phyloP scores from a whole-genome alignment of 2,888 invertebrate genomes.

The Tipula vernalis region DNA sequence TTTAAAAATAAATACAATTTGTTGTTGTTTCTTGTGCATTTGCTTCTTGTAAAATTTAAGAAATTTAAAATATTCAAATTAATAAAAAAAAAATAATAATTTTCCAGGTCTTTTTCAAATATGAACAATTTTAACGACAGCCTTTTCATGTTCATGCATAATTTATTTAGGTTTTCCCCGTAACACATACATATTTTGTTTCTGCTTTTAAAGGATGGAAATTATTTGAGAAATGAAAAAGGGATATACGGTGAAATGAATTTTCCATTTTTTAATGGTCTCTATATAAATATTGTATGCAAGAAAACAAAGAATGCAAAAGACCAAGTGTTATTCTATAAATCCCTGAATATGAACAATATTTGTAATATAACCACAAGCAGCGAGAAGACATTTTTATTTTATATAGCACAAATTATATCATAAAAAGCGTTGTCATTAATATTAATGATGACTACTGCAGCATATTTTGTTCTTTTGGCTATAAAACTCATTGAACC shows the following conservation, averaged over 20 bases:
- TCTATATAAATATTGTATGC: neutral
- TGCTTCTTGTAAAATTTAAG: neutral
- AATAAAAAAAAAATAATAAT: neutral
- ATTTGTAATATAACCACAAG: neutral
- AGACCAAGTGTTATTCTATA: neutral
- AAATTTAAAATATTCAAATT: neutral
- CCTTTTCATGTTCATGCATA: constrained; percentile 37
- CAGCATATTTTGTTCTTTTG: neutral
- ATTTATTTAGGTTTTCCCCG: constrained; percentile 20
- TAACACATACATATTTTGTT: neutral
- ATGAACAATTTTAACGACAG: constrained; percentile 21
- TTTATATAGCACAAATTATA: neutral
- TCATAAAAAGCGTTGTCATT: neutral
- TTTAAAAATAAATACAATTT: neutral
- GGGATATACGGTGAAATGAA: neutral
- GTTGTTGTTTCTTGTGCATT: neutral
- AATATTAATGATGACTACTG: neutral
- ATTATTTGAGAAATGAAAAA: neutral
- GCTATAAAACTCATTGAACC: neutral
- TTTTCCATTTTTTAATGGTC: neutral
- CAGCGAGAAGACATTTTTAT: neutral
- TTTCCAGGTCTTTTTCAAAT: neutral
- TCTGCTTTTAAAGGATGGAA: neutral
- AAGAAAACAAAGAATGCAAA: neutral
- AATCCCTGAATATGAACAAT: neutral